Conservation (phyloP, 1,140 invertebrate genomes). For the Drosophila parvula region DNA sequence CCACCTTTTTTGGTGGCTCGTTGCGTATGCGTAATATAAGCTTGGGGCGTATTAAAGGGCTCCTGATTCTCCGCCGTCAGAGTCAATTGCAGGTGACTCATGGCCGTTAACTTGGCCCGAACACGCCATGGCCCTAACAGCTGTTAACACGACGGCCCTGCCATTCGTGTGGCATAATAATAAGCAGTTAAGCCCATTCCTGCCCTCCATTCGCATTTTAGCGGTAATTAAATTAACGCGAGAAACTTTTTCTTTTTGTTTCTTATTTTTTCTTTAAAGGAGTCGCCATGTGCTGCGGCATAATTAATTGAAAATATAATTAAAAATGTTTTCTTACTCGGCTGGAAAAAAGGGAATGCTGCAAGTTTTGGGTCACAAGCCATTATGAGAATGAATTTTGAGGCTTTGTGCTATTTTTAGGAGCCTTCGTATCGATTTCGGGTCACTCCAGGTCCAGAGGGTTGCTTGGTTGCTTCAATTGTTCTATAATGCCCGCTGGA, state of each 20-base stretch:
- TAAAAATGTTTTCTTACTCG: conserved; percentile 52
- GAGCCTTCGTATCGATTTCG: conserved; percentile 60
- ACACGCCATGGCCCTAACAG: conserved; percentile 74
- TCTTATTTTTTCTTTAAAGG: conserved; percentile 7
- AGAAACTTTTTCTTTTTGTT: conserved; percentile 48
- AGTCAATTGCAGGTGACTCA: conserved; percentile 82
- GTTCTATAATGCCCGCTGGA: conserved; percentile 32
- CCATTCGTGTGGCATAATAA: conserved; percentile 78
- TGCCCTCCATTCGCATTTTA: conserved; percentile 53
- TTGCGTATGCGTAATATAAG: conserved; percentile 73
- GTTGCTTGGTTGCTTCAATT: conserved; percentile 55
- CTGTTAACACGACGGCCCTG: conserved; percentile 67
- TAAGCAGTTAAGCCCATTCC: conserved; percentile 66
- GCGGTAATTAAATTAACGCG: conserved; percentile 80
- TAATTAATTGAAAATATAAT: conserved; percentile 83
- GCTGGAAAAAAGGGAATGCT: conserved; percentile 29
- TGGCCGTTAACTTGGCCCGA: conserved; percentile 59
- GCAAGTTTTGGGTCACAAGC: conserved; percentile 34
- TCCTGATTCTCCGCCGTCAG: conserved; percentile 2
- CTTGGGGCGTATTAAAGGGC: conserved; percentile 34
- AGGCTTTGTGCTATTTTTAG: conserved; percentile 44
- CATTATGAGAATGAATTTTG: conserved; percentile 62
- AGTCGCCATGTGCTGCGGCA: conserved; percentile 67
- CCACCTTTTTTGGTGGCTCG: conserved; percentile 31
- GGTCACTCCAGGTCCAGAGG: conserved; percentile 14